Evolutionary conservation across 2,888 invertebrate genomes (phyloP).

Genomic region (Yponomeuta malinellus): DNA sequence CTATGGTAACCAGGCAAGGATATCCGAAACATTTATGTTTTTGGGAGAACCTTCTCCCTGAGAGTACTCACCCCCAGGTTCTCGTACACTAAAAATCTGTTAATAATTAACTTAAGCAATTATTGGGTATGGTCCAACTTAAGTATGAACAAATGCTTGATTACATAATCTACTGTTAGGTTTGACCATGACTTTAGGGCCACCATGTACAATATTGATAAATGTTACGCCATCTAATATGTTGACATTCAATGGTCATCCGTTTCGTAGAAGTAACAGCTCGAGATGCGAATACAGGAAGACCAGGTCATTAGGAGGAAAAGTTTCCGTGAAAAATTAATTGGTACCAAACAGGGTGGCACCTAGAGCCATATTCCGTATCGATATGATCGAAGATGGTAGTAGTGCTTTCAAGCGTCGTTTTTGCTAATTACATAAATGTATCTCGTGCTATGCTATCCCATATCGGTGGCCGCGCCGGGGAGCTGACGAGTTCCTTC

Average conservation of each 20-base stretch:
- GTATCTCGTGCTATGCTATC: slow-evolving; percentile 8
- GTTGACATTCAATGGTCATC: neutral
- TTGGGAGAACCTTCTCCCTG: too few species aligned
- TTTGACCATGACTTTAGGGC: neutral
- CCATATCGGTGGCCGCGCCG: slow-evolving; percentile 9
- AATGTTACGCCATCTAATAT: neutral
- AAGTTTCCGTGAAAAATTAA: slow-evolving; percentile 32
- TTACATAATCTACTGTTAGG: too few species aligned
- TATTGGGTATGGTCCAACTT: too few species aligned
- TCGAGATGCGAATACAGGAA: slow-evolving; percentile 19
- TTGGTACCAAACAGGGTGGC: slow-evolving; percentile 30
- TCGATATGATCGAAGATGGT: slow-evolving; percentile 18
- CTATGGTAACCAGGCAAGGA: too few species aligned
- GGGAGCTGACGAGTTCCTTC: neutral
- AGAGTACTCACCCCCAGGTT: too few species aligned
- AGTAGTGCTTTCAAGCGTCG: slow-evolving; percentile 13
- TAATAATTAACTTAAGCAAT: too few species aligned
- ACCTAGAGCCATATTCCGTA: slow-evolving; percentile 6
- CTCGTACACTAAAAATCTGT: too few species aligned
- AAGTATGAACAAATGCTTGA: too few species aligned
- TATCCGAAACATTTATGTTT: too few species aligned
- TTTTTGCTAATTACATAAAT: slow-evolving; percentile 17
- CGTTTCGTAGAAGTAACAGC: slow-evolving; percentile 15
- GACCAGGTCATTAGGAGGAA: slow-evolving; percentile 23
- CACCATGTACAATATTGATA: neutral